Percentiles rank a stretch among this genome's conserved stretches.
Evolutionary conservation across 2,113 vertebrate genomes (phyloP).

Genomic region (Sialia sialis): DNA sequence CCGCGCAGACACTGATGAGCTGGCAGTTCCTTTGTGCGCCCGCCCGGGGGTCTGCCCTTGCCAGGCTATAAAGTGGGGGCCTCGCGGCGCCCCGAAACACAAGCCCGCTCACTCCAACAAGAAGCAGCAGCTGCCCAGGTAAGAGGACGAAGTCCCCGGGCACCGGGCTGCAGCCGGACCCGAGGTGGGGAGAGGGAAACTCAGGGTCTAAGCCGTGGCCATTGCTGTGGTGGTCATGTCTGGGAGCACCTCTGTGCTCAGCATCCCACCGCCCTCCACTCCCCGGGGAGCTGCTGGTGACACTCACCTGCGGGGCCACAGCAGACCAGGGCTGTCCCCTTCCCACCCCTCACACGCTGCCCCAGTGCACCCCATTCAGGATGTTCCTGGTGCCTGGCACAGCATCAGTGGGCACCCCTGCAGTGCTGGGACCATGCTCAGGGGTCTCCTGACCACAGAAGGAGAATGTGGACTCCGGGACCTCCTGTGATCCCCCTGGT

Average conservation of each 20-base stretch:
- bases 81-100: conserved; percentile 50
- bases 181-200: not conserved
- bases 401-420: not conserved
- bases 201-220: not conserved
- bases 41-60: conserved; percentile 73
- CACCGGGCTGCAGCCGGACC: not conserved
- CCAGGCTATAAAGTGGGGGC: conserved; percentile 87
- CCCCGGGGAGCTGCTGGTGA: not conserved
- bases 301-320: not conserved
- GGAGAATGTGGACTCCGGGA: not conserved
- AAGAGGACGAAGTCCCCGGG: conserved; percentile 60
- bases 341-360: not conserved
- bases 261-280: not conserved
- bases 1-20: conserved; percentile 82
- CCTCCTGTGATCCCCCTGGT: not conserved
- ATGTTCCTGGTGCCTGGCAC: not conserved
- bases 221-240: not conserved
- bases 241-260: not conserved
- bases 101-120: conserved; percentile 55
- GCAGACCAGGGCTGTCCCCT: not conserved
- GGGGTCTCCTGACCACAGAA: not conserved
- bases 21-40: conserved; percentile 80
- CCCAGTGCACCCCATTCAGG: fast-evolving
- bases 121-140: conserved; percentile 83
- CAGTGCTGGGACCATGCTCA: not conserved